Evolutionary conservation across 1,140 invertebrate species (phyloP).

Genomic region (Spodoptera frugiperda): DNA sequence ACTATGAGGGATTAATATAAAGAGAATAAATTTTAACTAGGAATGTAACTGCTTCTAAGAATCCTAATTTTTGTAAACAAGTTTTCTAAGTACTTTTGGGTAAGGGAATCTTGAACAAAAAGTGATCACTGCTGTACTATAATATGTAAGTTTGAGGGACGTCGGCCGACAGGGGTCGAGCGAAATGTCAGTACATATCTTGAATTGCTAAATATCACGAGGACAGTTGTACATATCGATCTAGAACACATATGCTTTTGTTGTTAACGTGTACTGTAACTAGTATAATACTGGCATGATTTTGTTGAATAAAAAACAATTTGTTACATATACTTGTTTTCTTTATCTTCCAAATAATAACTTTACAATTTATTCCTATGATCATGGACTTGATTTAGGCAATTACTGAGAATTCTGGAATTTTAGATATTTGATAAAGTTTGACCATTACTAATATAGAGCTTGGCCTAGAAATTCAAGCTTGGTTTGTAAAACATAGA

Average conservation of each 20-base stretch:
- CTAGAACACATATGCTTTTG: slow-evolving; percentile 66
- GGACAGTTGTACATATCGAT: slow-evolving; percentile 60
- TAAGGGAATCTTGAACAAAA: slow-evolving; percentile 18
- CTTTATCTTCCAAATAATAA: slow-evolving; percentile 5
- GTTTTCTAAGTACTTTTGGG: slow-evolving; percentile 36
- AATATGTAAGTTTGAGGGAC: slow-evolving; percentile 13
- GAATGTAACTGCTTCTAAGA: slow-evolving; percentile 33
- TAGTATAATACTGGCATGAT: slow-evolving; percentile 64
- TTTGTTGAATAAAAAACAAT: slow-evolving; percentile 71
- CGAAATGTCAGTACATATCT: slow-evolving; percentile 34
- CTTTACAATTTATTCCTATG: no score
- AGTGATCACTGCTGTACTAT: slow-evolving; percentile 26
- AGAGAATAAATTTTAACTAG: slow-evolving; percentile 9
- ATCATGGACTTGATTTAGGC: no score
- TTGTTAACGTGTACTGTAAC: slow-evolving; percentile 68
- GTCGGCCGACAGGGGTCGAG: no score
- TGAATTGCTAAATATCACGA: slow-evolving; percentile 52
- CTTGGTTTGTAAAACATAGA: no score
- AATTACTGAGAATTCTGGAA: no score
- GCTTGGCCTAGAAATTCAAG: no score
- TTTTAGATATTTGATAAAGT: no score
- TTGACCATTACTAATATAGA: background rate
- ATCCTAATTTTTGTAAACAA: slow-evolving; percentile 40
- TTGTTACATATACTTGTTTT: slow-evolving; percentile 59
- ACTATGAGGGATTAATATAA: slow-evolving; percentile 37